Percentiles rank a stretch among this genome's conserved stretches.
phyloP scores from a whole-genome alignment of 2,113 vertebrate species.

The Hemiprocne comata region DNA sequence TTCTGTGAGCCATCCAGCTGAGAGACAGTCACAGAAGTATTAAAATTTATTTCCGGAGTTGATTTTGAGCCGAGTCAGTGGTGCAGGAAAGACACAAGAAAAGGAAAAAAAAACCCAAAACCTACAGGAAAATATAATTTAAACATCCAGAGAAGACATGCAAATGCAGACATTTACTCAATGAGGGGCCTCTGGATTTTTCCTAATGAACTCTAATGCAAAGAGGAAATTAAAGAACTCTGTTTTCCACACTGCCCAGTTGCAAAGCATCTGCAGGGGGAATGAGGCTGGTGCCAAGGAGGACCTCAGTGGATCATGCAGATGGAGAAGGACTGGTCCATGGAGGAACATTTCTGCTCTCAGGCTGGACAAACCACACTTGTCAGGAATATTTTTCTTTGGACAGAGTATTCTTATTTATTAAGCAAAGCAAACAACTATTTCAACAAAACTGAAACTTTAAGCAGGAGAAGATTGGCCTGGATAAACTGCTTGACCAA shows the following conservation, averaged over 20 bases:
- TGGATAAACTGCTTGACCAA: not conserved
- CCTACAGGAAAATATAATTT: not conserved
- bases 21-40: not conserved
- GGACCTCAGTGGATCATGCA: not conserved
- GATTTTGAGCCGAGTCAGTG: not conserved
- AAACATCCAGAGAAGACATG: not conserved
- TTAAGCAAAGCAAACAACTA: not conserved
- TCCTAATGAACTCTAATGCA: constrained; percentile 16
- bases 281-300: not conserved
- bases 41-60: not conserved
- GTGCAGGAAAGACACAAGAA: not conserved
- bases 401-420: not conserved
- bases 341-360: not conserved
- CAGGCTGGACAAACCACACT: not conserved
- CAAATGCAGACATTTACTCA: not conserved
- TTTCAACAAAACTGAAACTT: not conserved
- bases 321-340: not conserved
- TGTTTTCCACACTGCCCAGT: not conserved
- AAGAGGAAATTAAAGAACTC: constrained; percentile 54
- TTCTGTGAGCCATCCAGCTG: not conserved
- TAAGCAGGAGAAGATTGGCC: not conserved
- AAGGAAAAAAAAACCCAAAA: not conserved
- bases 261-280: not conserved
- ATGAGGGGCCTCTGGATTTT: constrained; percentile 9
- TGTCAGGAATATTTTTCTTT: not conserved